phyloP scores from a whole-genome alignment of 2,113 vertebrate species.

The Mionectes macconnelli region DNA sequence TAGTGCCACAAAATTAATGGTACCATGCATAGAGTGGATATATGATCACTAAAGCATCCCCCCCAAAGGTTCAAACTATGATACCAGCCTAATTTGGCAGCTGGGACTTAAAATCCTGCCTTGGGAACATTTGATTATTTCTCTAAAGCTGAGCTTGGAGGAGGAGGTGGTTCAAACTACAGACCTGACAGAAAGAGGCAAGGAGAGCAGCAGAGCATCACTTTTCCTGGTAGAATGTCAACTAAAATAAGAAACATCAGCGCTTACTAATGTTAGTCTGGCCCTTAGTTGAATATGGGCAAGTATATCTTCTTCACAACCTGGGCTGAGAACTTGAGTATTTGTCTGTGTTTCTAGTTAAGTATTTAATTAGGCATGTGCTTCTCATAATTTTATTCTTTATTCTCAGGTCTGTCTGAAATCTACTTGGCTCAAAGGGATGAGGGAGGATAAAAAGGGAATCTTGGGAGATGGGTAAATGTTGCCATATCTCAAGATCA shows the following conservation, averaged over 20 bases:
- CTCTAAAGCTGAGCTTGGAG: background rate
- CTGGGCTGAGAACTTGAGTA: background rate
- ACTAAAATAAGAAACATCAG: conserved; percentile 17
- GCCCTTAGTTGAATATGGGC: background rate
- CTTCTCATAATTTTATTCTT: background rate
- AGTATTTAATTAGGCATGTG: background rate
- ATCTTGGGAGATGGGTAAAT: background rate
- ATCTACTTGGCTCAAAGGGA: background rate
- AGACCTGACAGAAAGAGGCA: background rate
- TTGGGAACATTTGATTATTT: background rate
- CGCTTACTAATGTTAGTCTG: background rate
- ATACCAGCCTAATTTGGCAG: background rate
- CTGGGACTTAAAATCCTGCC: background rate
- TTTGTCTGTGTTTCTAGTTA: background rate
- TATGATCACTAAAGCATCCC: background rate
- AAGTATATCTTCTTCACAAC: background rate
- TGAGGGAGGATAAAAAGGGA: background rate
- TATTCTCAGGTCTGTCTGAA: background rate
- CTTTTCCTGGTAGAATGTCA: background rate
- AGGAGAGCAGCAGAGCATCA: background rate
- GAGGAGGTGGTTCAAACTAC: background rate
- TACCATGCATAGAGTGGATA: background rate
- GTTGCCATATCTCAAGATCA: background rate
- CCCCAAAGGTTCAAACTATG: background rate
- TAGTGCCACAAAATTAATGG: background rate